Evolutionary conservation across 2,888 invertebrate species (phyloP).

Genomic region (Cynaeus angustus): DNA sequence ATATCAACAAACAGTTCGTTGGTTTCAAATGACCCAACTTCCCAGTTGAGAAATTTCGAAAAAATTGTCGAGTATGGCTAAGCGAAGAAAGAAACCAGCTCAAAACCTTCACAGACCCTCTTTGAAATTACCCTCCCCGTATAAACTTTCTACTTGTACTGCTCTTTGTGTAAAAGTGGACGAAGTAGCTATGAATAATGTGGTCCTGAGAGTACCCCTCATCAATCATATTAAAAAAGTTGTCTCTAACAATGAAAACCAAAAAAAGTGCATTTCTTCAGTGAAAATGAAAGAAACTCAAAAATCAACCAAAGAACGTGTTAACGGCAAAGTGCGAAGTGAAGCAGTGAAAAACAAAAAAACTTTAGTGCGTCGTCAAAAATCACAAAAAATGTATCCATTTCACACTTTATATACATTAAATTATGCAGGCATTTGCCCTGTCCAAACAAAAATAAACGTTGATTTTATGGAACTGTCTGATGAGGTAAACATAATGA

Average conservation of each 20-base stretch:
- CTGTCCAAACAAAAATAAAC: not conserved
- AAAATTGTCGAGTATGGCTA: not conserved
- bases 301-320: too few species aligned
- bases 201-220: constrained; percentile 15
- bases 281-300: too few species aligned
- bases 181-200: constrained; percentile 24
- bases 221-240: too few species aligned
- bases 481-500: not conserved
- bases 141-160: not conserved
- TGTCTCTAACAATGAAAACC: not conserved
- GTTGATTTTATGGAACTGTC: constrained; percentile 1
- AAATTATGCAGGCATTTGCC: not conserved
- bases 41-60: too few species aligned
- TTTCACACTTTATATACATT: not conserved
- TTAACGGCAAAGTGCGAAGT: not conserved
- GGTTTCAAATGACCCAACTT: too few species aligned
- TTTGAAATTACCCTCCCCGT: not conserved
- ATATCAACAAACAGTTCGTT: too few species aligned
- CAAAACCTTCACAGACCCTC: not conserved
- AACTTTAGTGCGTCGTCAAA: not conserved
- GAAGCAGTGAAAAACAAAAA: not conserved
- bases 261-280: not conserved
- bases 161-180: constrained; percentile 3
- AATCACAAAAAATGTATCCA: not conserved
- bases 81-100: not conserved